Conservation (phyloP, 2,888 invertebrate species). For the Deroplatys truncata region DNA sequence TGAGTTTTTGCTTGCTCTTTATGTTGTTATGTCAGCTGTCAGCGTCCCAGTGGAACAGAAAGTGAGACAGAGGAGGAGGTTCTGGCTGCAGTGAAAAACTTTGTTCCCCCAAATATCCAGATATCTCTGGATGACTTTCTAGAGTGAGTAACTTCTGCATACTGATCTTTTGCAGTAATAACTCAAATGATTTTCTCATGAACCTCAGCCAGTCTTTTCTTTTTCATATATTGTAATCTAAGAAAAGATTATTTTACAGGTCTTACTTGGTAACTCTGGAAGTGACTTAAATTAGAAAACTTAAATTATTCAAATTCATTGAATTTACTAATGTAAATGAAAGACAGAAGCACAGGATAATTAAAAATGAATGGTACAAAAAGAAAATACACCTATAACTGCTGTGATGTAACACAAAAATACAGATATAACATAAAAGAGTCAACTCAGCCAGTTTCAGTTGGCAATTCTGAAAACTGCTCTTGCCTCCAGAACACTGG, state of each 20-base stretch:
- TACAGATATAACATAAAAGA: no score
- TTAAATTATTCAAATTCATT: background rate
- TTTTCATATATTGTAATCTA: background rate
- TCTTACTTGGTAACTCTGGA: background rate
- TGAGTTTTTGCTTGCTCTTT: constrained; percentile 23
- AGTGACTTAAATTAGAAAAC: background rate
- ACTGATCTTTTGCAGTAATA: constrained; percentile 27
- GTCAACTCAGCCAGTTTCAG: no score
- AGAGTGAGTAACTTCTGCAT: constrained; percentile 44
- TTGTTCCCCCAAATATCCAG: constrained; percentile 41
- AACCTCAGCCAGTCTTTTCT: background rate
- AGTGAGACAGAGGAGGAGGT: constrained; percentile 73
- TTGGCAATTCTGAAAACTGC: no score
- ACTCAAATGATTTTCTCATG: background rate
- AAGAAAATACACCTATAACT: no score
- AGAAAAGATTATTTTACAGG: background rate
- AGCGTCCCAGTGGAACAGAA: constrained; percentile 62
- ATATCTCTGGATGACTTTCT: constrained; percentile 45
- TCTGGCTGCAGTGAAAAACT: constrained; percentile 42
- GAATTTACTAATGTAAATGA: no score
- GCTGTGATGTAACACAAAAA: no score
- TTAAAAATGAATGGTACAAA: no score
- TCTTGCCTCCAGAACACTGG: no score
- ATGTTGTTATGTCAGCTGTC: constrained; percentile 17
- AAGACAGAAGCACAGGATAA: no score